Conservation (phyloP, 2,888 invertebrate genomes). For the Oligia strigilis region DNA sequence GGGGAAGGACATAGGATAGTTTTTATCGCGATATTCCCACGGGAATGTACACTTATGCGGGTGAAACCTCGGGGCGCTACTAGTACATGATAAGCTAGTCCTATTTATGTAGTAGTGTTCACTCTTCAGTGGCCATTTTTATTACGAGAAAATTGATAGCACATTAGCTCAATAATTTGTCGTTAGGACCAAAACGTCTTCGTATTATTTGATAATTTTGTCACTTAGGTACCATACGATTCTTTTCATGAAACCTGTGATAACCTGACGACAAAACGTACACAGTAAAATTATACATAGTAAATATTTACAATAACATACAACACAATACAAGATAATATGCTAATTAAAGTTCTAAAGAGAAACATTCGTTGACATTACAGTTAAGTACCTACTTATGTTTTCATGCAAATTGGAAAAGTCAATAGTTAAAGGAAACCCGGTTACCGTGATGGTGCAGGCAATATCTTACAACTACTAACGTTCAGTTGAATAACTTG, state of each 20-base stretch:
- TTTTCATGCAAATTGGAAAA: conserved; percentile 53
- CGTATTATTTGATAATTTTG: background rate
- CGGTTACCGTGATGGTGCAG: conserved; percentile 36
- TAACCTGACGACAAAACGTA: background rate
- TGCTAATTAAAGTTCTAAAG: conserved; percentile 38
- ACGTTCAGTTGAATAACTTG: conserved; percentile 15
- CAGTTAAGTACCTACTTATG: conserved; percentile 26
- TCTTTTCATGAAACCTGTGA: background rate
- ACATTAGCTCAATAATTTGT: background rate
- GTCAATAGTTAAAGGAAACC: conserved; percentile 46
- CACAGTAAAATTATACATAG: background rate
- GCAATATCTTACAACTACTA: conserved; percentile 27
- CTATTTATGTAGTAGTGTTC: background rate
- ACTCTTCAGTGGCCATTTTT: background rate
- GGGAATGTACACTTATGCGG: too few species aligned
- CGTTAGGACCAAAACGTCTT: background rate
- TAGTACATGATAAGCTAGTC: too few species aligned
- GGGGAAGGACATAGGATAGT: too few species aligned
- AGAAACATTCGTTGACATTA: conserved; percentile 27
- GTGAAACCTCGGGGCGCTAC: too few species aligned
- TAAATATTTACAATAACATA: conserved; percentile 9
- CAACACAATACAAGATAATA: conserved; percentile 9
- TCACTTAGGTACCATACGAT: background rate
- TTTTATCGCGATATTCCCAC: too few species aligned
- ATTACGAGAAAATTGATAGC: background rate